Evolutionary conservation across 2,888 invertebrate species (phyloP).

Genomic region (Philhelius pedissequus): DNA sequence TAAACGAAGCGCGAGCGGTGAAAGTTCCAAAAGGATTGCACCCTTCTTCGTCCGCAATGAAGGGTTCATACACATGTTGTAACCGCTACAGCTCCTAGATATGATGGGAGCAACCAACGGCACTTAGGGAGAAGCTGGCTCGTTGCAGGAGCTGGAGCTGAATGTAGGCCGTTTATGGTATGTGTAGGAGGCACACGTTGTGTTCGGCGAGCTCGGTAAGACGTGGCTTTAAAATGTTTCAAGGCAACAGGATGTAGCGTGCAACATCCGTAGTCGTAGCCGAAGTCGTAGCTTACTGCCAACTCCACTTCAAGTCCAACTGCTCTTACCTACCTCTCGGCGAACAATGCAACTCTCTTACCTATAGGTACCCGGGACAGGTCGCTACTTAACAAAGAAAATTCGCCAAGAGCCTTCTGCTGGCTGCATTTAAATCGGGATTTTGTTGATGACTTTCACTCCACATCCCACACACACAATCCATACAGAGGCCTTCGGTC

Average conservation of each 20-base stretch:
- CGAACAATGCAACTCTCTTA: slow-evolving; percentile 36
- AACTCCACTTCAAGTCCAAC: slow-evolving; percentile 42
- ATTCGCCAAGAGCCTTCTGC: slow-evolving; percentile 40
- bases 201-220: slow-evolving; percentile 11
- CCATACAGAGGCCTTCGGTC: neutral
- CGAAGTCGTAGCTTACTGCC: slow-evolving; percentile 38
- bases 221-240: slow-evolving; percentile 50
- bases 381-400: slow-evolving; percentile 57
- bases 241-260: slow-evolving; percentile 65
- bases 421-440: slow-evolving; percentile 42
- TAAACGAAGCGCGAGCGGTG: slow-evolving; percentile 45
- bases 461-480: neutral
- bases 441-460: slow-evolving; percentile 51
- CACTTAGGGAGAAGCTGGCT: neutral
- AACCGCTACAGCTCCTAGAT: neutral
- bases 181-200: slow-evolving; percentile 1
- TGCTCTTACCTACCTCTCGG: neutral
- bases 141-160: neutral
- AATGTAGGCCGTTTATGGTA: slow-evolving; percentile 15
- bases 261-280: slow-evolving; percentile 54
- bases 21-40: slow-evolving; percentile 52
- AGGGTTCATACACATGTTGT: neutral
- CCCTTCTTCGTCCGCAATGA: slow-evolving; percentile 24
- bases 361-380: slow-evolving; percentile 32
- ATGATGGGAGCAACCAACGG: neutral